A percentile compares a stretch with the other conserved stretches of the same genome.
phyloP scores from a whole-genome alignment of 2,888 invertebrate genomes.

The Chelonus formosanus region DNA sequence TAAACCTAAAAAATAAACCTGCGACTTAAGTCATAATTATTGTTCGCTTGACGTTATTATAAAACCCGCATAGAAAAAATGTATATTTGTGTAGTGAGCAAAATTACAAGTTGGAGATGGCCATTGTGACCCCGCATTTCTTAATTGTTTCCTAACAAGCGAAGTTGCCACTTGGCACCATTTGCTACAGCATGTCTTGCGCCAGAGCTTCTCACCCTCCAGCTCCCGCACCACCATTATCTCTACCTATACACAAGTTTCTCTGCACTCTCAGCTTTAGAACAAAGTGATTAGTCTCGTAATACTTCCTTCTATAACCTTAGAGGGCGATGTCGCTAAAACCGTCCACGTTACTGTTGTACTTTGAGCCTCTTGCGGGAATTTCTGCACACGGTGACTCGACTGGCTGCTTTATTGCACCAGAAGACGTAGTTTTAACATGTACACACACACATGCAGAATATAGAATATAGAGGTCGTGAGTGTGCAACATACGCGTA shows the following conservation, averaged over 20 bases:
- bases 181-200: conserved; percentile 31
- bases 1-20: too few relatives aligned
- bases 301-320: conserved; percentile 48
- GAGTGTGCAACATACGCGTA: conserved; percentile 26
- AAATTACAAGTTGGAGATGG: conserved; percentile 24
- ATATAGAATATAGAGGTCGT: conserved; percentile 27
- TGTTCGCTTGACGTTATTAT: too few relatives aligned
- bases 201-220: conserved; percentile 10
- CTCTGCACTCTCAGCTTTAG: conserved; percentile 46
- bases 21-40: too few relatives aligned
- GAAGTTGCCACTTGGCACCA: conserved; percentile 52
- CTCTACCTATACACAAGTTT: conserved; percentile 22
- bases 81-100: conserved; percentile 5
- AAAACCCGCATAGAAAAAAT: not conserved
- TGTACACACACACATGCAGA: too few relatives aligned
- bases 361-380: conserved; percentile 38
- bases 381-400: conserved; percentile 31
- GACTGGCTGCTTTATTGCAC: not conserved
- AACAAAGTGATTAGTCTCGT: conserved; percentile 59
- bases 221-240: conserved; percentile 31
- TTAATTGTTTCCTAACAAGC: conserved; percentile 62
- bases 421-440: too few relatives aligned
- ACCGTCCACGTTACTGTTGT: conserved; percentile 35
- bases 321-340: conserved; percentile 41
- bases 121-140: conserved; percentile 56